phyloP scores from a whole-genome alignment of 2,797 vertebrate genomes.

The Danionella dracula region DNA sequence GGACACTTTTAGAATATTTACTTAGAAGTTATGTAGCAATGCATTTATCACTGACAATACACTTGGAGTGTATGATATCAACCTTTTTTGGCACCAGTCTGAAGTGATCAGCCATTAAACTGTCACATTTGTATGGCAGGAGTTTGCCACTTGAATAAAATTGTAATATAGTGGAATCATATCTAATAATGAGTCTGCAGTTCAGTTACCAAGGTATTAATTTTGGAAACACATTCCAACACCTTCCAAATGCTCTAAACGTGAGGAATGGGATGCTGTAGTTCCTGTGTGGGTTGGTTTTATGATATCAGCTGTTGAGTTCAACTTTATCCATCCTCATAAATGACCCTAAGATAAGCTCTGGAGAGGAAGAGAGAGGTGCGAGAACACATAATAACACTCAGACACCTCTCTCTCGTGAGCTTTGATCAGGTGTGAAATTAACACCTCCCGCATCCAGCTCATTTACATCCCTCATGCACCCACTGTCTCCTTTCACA shows the following conservation, averaged over 20 bases:
- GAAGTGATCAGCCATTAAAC: too few species aligned
- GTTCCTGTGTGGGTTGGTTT: not conserved
- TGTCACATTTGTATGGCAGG: too few species aligned
- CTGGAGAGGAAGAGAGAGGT: constrained; percentile 9
- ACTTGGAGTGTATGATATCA: too few species aligned
- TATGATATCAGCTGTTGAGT: not conserved
- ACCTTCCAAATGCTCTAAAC: not conserved
- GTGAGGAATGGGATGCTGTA: not conserved
- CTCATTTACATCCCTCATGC: constrained; percentile 9
- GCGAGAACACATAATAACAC: not conserved
- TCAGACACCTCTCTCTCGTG: constrained; percentile 7
- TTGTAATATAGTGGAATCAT: too few species aligned
- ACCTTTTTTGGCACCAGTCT: too few species aligned
- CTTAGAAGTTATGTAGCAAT: too few species aligned
- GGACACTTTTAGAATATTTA: too few species aligned
- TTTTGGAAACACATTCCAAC: not conserved
- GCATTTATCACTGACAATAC: too few species aligned
- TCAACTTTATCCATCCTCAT: not conserved
- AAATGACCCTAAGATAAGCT: not conserved
- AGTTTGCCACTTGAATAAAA: too few species aligned
- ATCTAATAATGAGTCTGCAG: too few species aligned
- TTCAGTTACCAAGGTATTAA: too few species aligned
- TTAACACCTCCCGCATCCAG: constrained; percentile 17
- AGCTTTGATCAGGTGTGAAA: constrained; percentile 33
- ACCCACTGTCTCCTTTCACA: not conserved